Base-by-base conservation (phyloP, 2,797 vertebrate species). In the Novumbra hubbsi region DNA sequence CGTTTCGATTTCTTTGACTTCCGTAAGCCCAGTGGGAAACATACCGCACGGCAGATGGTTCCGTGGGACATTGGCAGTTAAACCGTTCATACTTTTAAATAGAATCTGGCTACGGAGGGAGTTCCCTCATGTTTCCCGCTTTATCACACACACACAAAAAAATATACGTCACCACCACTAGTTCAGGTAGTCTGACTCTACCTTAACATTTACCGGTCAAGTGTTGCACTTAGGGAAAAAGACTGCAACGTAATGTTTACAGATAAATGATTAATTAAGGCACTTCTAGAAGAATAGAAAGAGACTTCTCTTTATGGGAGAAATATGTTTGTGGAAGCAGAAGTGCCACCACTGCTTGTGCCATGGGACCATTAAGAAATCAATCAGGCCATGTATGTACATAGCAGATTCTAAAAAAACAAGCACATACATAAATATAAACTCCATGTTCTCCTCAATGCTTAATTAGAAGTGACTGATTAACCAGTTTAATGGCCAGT, bases 391-490 rank as follows among this genome's bases (percentile, higher is more conserved):
- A 28, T 41, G 50, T 78, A 41, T 86, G 83, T 82, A 86, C 76
- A 79, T 77, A 80, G 80, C 83, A 83, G 83, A 83, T 82, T 82
- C 88, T 66, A 88, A 87, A 87, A 78, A 88, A 83, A 60, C 76
- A 83, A 73, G 80, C 83, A 82, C 84, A 81, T 81, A 83, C 80
- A 86, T 87, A 84, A 82, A 85, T 86, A 86, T 78, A 87, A 91
- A 88, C 80, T 75, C 80, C 88, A 85, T 82, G 86, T 86, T 84
- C 76, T 87, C 82, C 80, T 87, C 83, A 80, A 85, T 81, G 85
- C 85, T 78, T 91, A 90, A 92, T 91, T 93, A 93, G 90, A 90
- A 84, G 85, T 87, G 85, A 91, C 84, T 90, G 87, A 92, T 92
- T 92, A 90, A 86, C 84, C 88, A 86, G 87, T 90, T 89, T 91